phyloP scores from a whole-genome alignment of 1,140 invertebrate genomes.

The Dreissena rostriformis region DNA sequence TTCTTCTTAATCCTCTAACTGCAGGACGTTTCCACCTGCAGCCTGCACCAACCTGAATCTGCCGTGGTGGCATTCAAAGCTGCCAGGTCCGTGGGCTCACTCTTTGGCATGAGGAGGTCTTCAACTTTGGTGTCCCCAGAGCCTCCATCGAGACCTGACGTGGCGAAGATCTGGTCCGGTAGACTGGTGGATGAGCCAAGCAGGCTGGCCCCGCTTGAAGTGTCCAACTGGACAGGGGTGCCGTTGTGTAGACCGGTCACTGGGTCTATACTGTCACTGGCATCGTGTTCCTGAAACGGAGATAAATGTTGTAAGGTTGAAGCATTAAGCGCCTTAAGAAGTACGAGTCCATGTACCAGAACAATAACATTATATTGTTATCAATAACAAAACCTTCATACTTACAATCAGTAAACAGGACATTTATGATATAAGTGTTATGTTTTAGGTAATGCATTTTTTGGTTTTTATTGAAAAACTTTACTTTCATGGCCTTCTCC shows the following conservation, averaged over 20 bases:
- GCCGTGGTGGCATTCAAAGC: neutral
- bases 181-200: slow-evolving; percentile 23
- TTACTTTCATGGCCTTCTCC: too few species aligned
- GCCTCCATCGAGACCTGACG: slow-evolving; percentile 19
- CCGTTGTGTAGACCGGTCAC: slow-evolving; percentile 48
- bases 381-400: too few species aligned
- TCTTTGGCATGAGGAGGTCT: slow-evolving; percentile 42
- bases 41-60: neutral
- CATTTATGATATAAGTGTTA: too few species aligned
- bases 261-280: slow-evolving; percentile 48
- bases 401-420: too few species aligned
- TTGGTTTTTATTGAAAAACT: too few species aligned
- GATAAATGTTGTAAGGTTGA: too few species aligned
- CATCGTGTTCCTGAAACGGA: neutral
- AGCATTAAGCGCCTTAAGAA: neutral
- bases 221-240: slow-evolving; percentile 45
- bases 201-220: slow-evolving; percentile 32
- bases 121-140: slow-evolving; percentile 35
- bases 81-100: slow-evolving; percentile 37
- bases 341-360: neutral
- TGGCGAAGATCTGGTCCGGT: slow-evolving; percentile 51
- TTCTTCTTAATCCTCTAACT: too few species aligned
- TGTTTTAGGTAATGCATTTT: too few species aligned
- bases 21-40: too few species aligned
- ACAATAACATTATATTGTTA: neutral